These are phyloP conservation scores for Sander lucioperca DNA, from an alignment of 2,113 vertebrate species.

Conservation along the genomic window DNA sequence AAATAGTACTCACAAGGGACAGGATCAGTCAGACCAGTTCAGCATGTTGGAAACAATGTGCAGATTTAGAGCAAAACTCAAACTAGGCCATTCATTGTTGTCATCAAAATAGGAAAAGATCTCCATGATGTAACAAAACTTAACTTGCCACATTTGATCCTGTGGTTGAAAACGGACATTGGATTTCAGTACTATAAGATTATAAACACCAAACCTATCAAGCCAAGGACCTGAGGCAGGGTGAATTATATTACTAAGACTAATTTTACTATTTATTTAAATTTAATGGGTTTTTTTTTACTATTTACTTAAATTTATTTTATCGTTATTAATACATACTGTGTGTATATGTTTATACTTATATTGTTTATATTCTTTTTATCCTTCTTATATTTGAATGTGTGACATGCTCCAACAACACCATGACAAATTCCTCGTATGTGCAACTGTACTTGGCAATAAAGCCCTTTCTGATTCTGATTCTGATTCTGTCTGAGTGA, in stretches of 20 bases:
- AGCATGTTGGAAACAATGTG: background rate
- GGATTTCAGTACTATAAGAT: constrained; percentile 30
- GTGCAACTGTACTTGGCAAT: no score
- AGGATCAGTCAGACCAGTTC: background rate
- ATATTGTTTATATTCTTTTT: no score
- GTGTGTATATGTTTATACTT: no score
- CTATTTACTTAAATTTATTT: no score
- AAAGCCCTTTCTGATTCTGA: no score
- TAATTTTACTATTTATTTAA: no score
- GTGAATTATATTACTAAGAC: constrained; percentile 51
- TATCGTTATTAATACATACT: no score
- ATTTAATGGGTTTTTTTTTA: no score
- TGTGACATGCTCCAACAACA: no score
- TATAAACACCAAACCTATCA: constrained; percentile 44
- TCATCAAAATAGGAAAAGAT: background rate
- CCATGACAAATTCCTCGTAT: no score
- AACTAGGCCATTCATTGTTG: background rate
- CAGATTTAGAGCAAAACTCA: no score
- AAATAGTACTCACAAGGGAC: background rate
- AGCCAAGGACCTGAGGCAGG: constrained; percentile 28
- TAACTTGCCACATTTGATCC: background rate
- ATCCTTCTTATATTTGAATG: no score
- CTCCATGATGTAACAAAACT: background rate
- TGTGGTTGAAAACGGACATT: constrained; percentile 17
- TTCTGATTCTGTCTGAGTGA: constrained; percentile 54